Evolutionary conservation across 2,113 vertebrate genomes (phyloP), one percentile per base, ranked within the genome.

Genomic region (Ammodytes dubius): DNA sequence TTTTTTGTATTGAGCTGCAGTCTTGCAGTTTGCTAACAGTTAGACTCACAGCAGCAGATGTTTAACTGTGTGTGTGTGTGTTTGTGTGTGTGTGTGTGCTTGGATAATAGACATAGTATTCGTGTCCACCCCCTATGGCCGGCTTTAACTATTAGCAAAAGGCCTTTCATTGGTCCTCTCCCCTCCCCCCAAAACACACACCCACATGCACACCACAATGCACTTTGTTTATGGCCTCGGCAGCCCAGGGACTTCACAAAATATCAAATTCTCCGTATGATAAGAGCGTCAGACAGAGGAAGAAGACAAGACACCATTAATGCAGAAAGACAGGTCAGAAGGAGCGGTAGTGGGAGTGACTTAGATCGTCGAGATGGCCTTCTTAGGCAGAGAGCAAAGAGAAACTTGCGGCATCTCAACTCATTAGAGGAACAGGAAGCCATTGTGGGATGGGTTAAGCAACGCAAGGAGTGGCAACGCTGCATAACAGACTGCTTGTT

Each of bases 1-100:
- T 83, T 75, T 88, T 86, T 90, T 71, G 70, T 82, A 89, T 88
- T 88, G 90, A 91, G 68, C 69, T 79, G 77, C 59, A 71, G 72
- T 69, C 85, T 56, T 60, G 64, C 40, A 49, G 66, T 81, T 67
- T 67, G 39, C 42, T 52, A 69, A 63, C 68, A 77, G 75, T 63
- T 42, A 65, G 70, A 86, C 40, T 82, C 61, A 43, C 65, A 61
- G 74, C 49, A 54, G 79, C 68, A 88, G 74, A 84, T 87, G 82
- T 84, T 73, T 70, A 67, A 67, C 19, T 60, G 69, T 59, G 63
- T 57, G n/a, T 64, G 72, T 69, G 42, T 50, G 43, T 77, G 68
- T 80, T 54, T 75, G 77, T 72, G 64, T 58, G 65, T 49, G 40
- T 66, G 72, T 59, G 67, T 54, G 14, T 65, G 66, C 6, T 73